Percentiles rank a stretch among this genome's conserved stretches.
Conservation (phyloP, 2,113 vertebrate species). For the Trichechus manatus region DNA sequence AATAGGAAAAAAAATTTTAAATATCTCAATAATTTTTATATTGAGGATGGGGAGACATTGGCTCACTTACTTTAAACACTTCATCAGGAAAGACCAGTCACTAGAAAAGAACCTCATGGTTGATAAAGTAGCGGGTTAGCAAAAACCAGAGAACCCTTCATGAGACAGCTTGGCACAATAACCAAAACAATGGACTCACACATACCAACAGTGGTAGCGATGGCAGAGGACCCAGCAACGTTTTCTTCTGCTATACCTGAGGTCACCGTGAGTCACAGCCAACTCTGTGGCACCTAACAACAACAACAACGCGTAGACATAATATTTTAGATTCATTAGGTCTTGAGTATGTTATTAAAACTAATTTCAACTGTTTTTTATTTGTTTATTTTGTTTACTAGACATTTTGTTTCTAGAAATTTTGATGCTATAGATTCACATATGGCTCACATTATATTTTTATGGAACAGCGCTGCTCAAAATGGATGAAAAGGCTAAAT, state of each 20-base stretch:
- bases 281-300: not conserved
- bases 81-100: not conserved
- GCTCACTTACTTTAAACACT: not conserved
- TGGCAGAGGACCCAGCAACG: not conserved
- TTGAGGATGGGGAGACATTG: not conserved
- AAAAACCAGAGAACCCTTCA: not conserved
- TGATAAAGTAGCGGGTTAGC: not conserved
- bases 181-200: not conserved
- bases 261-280: not conserved
- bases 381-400: slow-evolving; percentile 12
- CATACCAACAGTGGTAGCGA: not conserved
- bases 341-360: slow-evolving; percentile 65
- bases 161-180: not conserved
- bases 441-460: not conserved
- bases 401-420: not conserved
- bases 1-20: not conserved
- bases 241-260: not conserved
- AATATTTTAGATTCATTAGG: slow-evolving; percentile 14
- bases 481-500: not conserved
- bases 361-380: slow-evolving; percentile 49
- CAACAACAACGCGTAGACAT: not conserved
- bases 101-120: not conserved
- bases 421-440: not conserved
- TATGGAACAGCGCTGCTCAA: not conserved
- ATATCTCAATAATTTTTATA: slow-evolving; percentile 49